Percentiles rank a stretch among this genome's conserved stretches.
These are phyloP conservation scores for Drymodes brunneopygia DNA, from an alignment of 2,113 vertebrate genomes.

Conservation along the genomic window DNA sequence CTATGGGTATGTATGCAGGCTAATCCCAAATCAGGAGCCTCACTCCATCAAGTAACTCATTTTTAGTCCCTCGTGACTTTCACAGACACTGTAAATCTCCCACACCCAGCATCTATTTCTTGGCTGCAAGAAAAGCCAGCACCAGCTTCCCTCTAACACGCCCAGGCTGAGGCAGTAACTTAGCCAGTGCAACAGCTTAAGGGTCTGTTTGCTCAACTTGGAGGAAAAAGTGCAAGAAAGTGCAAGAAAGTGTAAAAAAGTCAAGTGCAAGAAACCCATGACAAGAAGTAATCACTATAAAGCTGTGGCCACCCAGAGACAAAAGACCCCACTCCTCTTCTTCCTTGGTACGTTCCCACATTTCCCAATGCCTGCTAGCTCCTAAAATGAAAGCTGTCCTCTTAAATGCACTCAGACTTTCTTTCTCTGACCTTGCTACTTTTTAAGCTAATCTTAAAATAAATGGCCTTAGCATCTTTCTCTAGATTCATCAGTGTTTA, in stretches of 20 bases:
- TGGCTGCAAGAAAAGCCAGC: not conserved
- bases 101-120: not conserved
- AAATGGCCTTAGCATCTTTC: not conserved
- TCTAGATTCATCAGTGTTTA: not conserved
- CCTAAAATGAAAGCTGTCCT: not conserved
- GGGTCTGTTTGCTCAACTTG: not conserved
- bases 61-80: constrained; percentile 10
- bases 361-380: not conserved
- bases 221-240: not conserved
- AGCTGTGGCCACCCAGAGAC: not conserved
- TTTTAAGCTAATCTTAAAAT: not conserved
- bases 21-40: not conserved
- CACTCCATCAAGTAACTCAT: not conserved
- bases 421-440: not conserved
- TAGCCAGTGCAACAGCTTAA: not conserved
- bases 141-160: not conserved
- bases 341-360: not conserved
- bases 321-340: not conserved
- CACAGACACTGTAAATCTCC: constrained; percentile 12
- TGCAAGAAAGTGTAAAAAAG: too few species aligned
- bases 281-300: not conserved
- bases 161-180: not conserved
- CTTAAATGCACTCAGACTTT: not conserved
- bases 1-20: not conserved
- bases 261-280: not conserved